Evolutionary conservation across 2,888 invertebrate genomes (phyloP), one percentile per base, ranked within the genome.

Genomic region (Ectobius pallidus): DNA sequence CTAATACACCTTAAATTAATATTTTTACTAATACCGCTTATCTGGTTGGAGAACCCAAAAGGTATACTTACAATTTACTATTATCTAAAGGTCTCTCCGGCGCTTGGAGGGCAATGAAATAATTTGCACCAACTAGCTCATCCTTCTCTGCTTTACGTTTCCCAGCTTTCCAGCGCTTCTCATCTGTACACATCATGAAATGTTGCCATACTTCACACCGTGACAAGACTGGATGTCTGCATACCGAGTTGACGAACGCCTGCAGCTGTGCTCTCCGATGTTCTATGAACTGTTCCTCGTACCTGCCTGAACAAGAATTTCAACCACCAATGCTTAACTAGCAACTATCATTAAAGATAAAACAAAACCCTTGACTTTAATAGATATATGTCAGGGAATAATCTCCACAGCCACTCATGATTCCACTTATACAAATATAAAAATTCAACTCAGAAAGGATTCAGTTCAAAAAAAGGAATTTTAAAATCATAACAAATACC

Each of bases 221-320:
- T 2, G 96, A 94, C 49, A 99, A 85, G 9, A 99, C 95, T 2
- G 99, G 99, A 86, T 99, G 99, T 72, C 95, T 88, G 81, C 97
- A 97, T 80, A 99, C 96, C 86, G 97, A 94, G 85, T 97, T 94
- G 2, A 99, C 94, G 88, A 99, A 99, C 79, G 96, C 92, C 83
- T 99, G 98, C 58, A 99, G 86, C 81, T 97, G 96, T 58, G 93
- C 92, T 81, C 97, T 90, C 71, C 99, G 89, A 80, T 96, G 95
- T 81, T 97, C 96, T 78, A 99, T 96, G 79, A 99, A 93, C 79
- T 97, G 95, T 79, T 98, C 97, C 83, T 99, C 99, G 84, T 97
- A 99, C 68, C 97, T 88, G 7, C 97, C 97, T 87, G 79, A 6
- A 34, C 34, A 34, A n/a, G n/a, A n/a, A n/a, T n/a, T n/a, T n/a